Evolutionary conservation across 37 sponge, comb jelly and placozoan genomes (phyloP), one percentile per base, ranked within the genome.

Genomic region (Diacarnus erythraeanus): DNA sequence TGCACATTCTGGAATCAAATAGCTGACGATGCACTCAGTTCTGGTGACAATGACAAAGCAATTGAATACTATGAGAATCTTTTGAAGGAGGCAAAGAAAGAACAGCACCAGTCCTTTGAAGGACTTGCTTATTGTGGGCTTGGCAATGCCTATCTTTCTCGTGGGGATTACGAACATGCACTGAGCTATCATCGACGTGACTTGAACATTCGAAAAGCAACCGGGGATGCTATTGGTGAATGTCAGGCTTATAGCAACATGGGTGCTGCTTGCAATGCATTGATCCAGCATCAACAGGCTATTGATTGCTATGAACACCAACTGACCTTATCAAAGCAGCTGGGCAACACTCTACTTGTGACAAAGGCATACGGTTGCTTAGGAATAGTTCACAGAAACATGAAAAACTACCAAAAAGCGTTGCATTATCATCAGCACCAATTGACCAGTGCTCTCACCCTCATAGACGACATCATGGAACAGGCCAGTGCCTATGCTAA

Each of bases 361-460:
- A 80, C 91, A 27, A 83, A 87, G 71, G 90, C 93, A 10, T 89
- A 88, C 68, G 83, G 94, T 74, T 84, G 89, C 38, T 37, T 95
- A 12, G 96, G 96, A 0, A 95, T 92, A 34, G 96, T 92, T 27
- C 83, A 89, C 25, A 91, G 91, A 31, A 90, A 89, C 83, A 87
- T 84, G 84, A 90, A 80, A 59, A 72, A 81, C 59, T 93, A 67
- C 47, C 85, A 79, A 31, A 76, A 87, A 35, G 94, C 97, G 15
- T 75, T 90, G 27, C 81, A 81, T 26, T 84, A 87, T 72, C 94
- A 94, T 66, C 80, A 93, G 67, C 79, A 82, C 27, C 93, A 93
- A 38, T 69, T 93, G 38, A 37, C 72, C 31, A 77, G 78, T 15
- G 85, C 89, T 26, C 75, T 88, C 0, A 22, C 15, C 34, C 76